Base-by-base conservation (phyloP, 2,113 vertebrate genomes). In the Sebastes fasciatus region DNA sequence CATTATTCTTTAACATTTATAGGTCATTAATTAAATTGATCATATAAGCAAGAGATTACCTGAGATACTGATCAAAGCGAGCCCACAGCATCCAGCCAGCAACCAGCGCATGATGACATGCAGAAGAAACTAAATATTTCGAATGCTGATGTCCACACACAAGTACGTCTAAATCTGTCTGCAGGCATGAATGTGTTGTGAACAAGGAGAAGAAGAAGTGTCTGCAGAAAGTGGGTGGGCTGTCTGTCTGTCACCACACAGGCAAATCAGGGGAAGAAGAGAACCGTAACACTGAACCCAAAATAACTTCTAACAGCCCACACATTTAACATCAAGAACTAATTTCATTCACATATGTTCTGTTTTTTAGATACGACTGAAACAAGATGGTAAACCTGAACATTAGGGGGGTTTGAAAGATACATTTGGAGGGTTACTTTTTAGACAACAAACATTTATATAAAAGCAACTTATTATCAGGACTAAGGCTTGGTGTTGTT, bases 31-130 rank as follows among this genome's bases (percentile, higher is more conserved):
- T 34, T 4, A 12, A 60, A 34, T 4, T 7, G 6, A 87, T 62
- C 2, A 10, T 4, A n/a, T 42, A 72, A 11, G 3, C 6, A 63
- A 82, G 46, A 64, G 10, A 48, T 63, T 95, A 96, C 95, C 95
- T 91, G 94, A 85, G 17, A 94, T 26, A 45, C 57, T 80, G 65
- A 94, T 79, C 68, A 94, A 17, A 1, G 67, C 74, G 6, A 94
- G 73, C 2, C 84, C 86, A 55, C 70, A 93, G 52, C 58, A 91
- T 86, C 89, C 89, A 80, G 79, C 54, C 71, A 93, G 62, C 42
- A 93, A 43, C 89, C 89, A 92, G 81, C 42, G 58, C 93, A 95
- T 93, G 84, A 61, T 91, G 78, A 67, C 79, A 21, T 57, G 49
- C 55, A 81, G 14, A 48, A 73, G 54, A 48, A 78, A 49, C 61